Evolutionary conservation across 2,113 vertebrate species (phyloP).

Genomic region (Taxidea taxus): DNA sequence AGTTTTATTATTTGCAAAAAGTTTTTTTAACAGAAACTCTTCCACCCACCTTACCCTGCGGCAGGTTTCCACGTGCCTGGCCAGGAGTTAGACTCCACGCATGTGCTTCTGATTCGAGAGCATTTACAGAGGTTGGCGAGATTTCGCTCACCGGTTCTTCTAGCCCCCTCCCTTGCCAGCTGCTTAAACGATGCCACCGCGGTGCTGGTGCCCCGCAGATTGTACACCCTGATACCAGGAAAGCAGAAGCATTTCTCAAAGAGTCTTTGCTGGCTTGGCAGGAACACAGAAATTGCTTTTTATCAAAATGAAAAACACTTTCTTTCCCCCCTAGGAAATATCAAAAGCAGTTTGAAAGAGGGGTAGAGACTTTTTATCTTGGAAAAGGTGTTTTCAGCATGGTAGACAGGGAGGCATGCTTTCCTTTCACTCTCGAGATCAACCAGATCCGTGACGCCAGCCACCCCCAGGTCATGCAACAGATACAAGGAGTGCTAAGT

Average conservation of each 20-base stretch:
- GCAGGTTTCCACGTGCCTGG: background rate
- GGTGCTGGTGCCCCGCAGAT: background rate
- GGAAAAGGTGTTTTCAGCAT: background rate
- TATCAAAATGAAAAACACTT: background rate
- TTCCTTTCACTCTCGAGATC: background rate
- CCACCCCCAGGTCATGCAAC: background rate
- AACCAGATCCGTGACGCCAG: background rate
- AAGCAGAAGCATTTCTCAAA: background rate
- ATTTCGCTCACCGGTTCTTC: background rate
- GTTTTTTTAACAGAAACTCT: background rate
- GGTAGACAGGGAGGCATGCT: background rate
- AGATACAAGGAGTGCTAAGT: background rate
- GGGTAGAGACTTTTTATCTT: background rate
- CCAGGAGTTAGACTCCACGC: background rate
- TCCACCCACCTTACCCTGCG: background rate
- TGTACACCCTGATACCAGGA: constrained; percentile 10
- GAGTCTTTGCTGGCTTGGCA: constrained; percentile 4
- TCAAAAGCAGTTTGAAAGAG: background rate
- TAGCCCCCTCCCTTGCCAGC: background rate
- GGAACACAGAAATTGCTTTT: constrained; percentile 33
- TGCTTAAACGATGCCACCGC: background rate
- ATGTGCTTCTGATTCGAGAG: background rate
- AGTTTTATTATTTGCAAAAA: background rate
- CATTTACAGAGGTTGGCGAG: background rate
- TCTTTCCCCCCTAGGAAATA: background rate